Evolutionary conservation across 2,797 vertebrate species (phyloP), one percentile per base, ranked within the genome.

Genomic region (Ctenopoma kingsleyae): DNA sequence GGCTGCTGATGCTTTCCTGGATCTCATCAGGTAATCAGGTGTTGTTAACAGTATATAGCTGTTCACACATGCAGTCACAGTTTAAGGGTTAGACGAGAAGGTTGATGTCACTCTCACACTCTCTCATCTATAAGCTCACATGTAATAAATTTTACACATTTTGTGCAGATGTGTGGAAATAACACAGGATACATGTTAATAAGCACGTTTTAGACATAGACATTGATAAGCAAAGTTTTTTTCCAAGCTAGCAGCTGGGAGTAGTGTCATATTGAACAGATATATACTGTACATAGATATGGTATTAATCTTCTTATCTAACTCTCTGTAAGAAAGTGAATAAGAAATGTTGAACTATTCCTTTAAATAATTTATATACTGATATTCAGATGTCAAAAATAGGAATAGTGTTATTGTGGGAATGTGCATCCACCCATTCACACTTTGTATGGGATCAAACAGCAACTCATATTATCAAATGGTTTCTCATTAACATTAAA

Each of bases 1-100:
- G 68, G 95, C 97, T 1, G 92, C 94, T 0, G 97, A 99, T 65
- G 97, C 98, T 69, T 98, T 99, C 89, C 94, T 99, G 94, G 98
- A 99, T 82, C 93, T 99, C 64, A 95, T 99, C 89, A 96, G 92
- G 92, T 93, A 64, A 73, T 8, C 17, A n/a, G 9, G 2, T 23
- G 8, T 54, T 30, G 27, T 11, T 8, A 13, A 54, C 2, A 30
- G 8, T 50, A 10, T 36, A 15, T 22, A 32, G 17, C 52, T 47
- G 25, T 36, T 53, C 13, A 19, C 10, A 19, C 13, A 36, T 10
- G 27, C 41, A 63, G 6, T n/a, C 3, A 15, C 19, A 36, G 11
- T 12, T 12, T 36, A 6, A 15, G 43, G 49, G 12, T 58, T 44
- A 47, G 3, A 32, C n/a, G 6, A 25, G 6, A 54, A 46, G 47